Evolutionary conservation across 2,888 invertebrate genomes (phyloP).

Genomic region (Mesorhabditis spiculigera): DNA sequence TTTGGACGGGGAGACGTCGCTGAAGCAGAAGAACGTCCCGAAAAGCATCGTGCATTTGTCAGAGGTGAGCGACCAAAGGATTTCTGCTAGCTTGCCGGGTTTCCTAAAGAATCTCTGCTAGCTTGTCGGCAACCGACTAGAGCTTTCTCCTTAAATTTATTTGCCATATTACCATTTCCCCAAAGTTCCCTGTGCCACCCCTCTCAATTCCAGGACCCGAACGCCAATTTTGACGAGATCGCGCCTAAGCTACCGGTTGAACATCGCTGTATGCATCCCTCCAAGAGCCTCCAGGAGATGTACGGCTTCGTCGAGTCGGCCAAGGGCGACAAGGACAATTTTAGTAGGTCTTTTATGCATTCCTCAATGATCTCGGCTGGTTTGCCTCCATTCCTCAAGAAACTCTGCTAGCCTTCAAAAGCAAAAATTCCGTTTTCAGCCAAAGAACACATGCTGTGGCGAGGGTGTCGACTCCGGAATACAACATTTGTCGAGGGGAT

Average conservation of each 20-base stretch:
- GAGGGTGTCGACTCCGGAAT: slow-evolving; percentile 91
- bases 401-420: neutral
- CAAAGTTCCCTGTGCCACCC: too few species aligned
- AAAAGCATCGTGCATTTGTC: slow-evolving; percentile 29
- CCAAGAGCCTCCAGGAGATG: slow-evolving; percentile 90
- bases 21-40: slow-evolving; percentile 74
- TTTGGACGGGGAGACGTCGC: slow-evolving; percentile 90
- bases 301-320: slow-evolving; percentile 67
- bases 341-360: neutral
- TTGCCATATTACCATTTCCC: too few species aligned
- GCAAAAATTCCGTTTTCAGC: slow-evolving; percentile 63
- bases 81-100: neutral
- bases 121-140: too few species aligned
- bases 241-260: slow-evolving; percentile 70
- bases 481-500: slow-evolving; percentile 94
- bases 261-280: slow-evolving; percentile 88
- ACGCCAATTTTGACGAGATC: slow-evolving; percentile 8
- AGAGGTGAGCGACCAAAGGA: slow-evolving; percentile 67
- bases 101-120: neutral
- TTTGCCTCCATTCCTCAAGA: neutral
- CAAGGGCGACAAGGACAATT: neutral
- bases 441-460: slow-evolving; percentile 83
- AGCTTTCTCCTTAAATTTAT: too few species aligned
- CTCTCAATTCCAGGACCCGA: neutral
- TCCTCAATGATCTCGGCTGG: neutral